Base-by-base conservation (phyloP, 2,888 invertebrate species). In the Ochlodes sylvanus region DNA sequence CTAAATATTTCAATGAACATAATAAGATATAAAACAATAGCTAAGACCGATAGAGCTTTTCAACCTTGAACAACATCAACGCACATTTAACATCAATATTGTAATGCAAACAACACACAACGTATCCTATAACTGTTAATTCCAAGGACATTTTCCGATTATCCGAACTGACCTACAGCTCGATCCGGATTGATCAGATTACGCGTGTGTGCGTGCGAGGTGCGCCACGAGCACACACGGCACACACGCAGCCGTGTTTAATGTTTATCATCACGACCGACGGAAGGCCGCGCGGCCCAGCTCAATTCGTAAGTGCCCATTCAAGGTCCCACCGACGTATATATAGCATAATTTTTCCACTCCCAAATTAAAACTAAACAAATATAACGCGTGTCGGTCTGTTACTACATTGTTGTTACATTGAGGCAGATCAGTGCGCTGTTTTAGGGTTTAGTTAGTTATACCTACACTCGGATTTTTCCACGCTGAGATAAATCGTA, bases 241-340 rank as follows among this genome's bases (percentile, higher is more conserved):
- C 67, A 69, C 69, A 50, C 54, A 69, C 70, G 47, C 60, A 9
- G 66, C 56, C 67, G 70, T 72, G 74, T 73, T 72, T 76, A n/a
- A n/a, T n/a, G n/a, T n/a, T n/a, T n/a, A n/a, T n/a, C n/a, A 77
- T 74, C 73, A 76, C 80, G 77, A 77, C 47, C 65, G 52, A 55
- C 67, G 61, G 67, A 61, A 61, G 68, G 62, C 67, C 38, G 56
- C 77, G 83, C 76, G 86, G 79, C 87, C 27, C 85, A 79, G 77
- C 79, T 84, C 82, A 82, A 87, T 87, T 86, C 86, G 85, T 87
- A 84, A 84, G 85, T 83, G 81, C 80, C 77, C 76, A 76, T 73
- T 79, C 88, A 89, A 89, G 88, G 89, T 86, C 82, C 80, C 71
- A 73, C 72, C 77, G 72, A 75, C 71, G 73, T 76, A 80, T 78